Evolutionary conservation across 1,140 invertebrate species (phyloP).

Genomic region (Homarus americanus): DNA sequence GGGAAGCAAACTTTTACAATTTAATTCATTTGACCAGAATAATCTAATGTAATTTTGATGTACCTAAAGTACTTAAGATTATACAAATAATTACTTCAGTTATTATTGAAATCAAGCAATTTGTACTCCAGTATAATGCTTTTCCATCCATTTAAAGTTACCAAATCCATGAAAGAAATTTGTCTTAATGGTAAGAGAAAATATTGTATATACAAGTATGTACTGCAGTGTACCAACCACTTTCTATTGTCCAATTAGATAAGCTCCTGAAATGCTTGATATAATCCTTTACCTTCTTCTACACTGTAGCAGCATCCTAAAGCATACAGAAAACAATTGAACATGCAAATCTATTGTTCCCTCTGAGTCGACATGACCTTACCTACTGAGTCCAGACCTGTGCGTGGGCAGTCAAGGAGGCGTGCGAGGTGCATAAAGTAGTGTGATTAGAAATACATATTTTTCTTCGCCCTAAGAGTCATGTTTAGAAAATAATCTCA

Average conservation of each 20-base stretch:
- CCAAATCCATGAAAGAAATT: too few species aligned
- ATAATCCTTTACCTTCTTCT: not conserved
- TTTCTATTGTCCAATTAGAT: not conserved
- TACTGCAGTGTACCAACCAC: too few species aligned
- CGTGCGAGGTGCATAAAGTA: slow-evolving; percentile 46
- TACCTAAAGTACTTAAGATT: too few species aligned
- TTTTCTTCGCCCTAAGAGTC: not conserved
- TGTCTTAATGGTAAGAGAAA: too few species aligned
- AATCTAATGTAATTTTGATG: too few species aligned
- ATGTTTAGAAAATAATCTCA: not conserved
- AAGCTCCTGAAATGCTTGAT: not conserved
- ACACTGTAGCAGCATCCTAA: not conserved
- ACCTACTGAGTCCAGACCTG: slow-evolving; percentile 74
- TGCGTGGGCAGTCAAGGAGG: slow-evolving; percentile 27
- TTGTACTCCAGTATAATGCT: too few species aligned
- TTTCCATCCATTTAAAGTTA: too few species aligned
- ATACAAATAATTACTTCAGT: too few species aligned
- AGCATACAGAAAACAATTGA: not conserved
- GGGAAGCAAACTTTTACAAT: too few species aligned
- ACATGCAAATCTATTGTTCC: not conserved
- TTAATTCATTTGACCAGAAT: too few species aligned
- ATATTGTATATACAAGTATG: too few species aligned
- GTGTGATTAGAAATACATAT: not conserved
- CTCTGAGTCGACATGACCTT: slow-evolving; percentile 32
- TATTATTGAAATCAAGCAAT: too few species aligned